A percentile compares a stretch with the other conserved stretches of the same genome.
phyloP scores from a whole-genome alignment of 2,113 vertebrate species.

The Xyliphius kryptos region DNA sequence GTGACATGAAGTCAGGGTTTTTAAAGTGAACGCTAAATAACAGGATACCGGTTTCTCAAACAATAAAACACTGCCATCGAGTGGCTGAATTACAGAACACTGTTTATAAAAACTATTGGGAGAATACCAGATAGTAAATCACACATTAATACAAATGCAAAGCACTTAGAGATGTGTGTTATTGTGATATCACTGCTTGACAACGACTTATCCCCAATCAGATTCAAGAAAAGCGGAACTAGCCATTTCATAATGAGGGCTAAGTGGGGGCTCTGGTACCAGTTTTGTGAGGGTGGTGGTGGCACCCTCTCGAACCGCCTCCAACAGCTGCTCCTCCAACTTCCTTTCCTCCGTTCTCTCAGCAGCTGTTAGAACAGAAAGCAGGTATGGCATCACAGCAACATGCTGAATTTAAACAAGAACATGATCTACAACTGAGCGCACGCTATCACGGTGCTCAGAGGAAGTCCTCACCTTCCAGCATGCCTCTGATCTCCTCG shows the following conservation, averaged over 20 bases:
- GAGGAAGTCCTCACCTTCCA: slow-evolving; percentile 83
- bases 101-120: not conserved
- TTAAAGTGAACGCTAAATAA: too few relatives aligned
- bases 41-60: too few relatives aligned
- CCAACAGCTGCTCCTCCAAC: slow-evolving; percentile 80
- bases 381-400: too few relatives aligned
- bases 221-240: not conserved
- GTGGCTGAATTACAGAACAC: too few relatives aligned
- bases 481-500: slow-evolving; percentile 84
- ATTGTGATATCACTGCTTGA: not conserved
- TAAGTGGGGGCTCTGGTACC: slow-evolving; percentile 58
- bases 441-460: too few relatives aligned
- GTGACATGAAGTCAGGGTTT: too few relatives aligned
- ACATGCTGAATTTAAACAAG: not conserved
- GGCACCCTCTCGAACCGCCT: slow-evolving; percentile 82
- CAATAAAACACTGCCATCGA: too few relatives aligned
- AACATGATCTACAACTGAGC: too few relatives aligned
- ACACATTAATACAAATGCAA: too few relatives aligned
- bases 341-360: slow-evolving; percentile 91
- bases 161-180: not conserved
- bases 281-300: slow-evolving; percentile 68
- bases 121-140: not conserved
- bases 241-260: not conserved
- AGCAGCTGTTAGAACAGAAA: slow-evolving; percentile 80
- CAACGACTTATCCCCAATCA: too few relatives aligned